Conservation (phyloP, 2,797 vertebrate species). For the Aphelocoma californica region DNA sequence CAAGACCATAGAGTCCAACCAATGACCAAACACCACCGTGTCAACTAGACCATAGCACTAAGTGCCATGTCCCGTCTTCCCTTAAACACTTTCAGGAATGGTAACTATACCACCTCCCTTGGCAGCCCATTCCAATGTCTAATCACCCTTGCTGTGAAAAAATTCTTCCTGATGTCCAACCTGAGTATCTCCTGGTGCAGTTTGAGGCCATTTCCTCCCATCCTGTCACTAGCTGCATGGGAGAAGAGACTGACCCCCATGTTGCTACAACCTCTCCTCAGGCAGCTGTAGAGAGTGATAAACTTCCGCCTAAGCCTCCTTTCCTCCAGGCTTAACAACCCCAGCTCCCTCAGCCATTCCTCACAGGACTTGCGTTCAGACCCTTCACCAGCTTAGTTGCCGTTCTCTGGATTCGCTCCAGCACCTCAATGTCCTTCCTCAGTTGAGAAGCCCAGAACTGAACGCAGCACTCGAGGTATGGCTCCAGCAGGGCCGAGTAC, state of each 20-base stretch:
- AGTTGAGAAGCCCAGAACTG: neutral
- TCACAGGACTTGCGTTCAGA: neutral
- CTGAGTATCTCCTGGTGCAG: neutral
- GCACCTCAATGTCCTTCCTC: neutral
- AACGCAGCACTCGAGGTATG: accelerated
- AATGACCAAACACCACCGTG: accelerated
- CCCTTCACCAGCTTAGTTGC: accelerated
- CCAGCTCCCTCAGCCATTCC: neutral
- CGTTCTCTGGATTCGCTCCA: neutral
- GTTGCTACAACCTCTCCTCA: neutral
- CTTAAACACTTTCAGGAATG: neutral
- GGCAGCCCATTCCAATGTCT: neutral
- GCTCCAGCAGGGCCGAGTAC: neutral
- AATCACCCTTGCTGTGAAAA: neutral
- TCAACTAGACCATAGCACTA: neutral
- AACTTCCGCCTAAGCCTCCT: accelerated
- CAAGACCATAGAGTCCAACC: neutral
- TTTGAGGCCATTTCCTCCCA: too few relatives aligned
- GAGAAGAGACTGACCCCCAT: neutral
- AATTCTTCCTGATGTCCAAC: neutral
- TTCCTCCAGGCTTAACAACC: neutral
- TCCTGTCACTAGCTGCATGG: neutral
- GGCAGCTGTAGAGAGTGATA: accelerated
- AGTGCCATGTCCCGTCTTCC: neutral
- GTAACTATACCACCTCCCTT: neutral